These are phyloP conservation scores for Eupithecia pulchellata DNA, from an alignment of 2,888 invertebrate genomes.

Conservation along the genomic window DNA sequence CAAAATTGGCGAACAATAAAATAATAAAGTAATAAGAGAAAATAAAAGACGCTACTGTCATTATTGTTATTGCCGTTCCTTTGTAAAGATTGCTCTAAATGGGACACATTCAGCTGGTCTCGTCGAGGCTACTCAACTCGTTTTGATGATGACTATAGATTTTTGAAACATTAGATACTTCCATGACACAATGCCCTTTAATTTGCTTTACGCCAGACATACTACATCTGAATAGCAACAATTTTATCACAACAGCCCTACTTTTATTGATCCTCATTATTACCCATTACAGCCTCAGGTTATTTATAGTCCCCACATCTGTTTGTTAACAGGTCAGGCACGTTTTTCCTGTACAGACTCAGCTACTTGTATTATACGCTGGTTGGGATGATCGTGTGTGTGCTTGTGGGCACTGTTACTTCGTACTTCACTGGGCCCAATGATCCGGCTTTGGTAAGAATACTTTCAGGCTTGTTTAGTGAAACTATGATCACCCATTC, in stretches of 20 bases:
- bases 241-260: background rate
- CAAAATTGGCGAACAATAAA: background rate
- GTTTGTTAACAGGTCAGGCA: constrained; percentile 75
- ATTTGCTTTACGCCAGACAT: background rate
- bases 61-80: background rate
- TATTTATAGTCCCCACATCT: constrained; percentile 38
- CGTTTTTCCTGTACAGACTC: constrained; percentile 88
- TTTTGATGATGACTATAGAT: no score
- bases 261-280: constrained; percentile 7
- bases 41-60: background rate
- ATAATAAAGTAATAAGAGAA: no score
- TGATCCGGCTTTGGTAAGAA: constrained; percentile 81
- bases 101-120: background rate
- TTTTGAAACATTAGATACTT: no score
- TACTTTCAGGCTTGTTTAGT: background rate
- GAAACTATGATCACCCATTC: background rate
- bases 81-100: background rate
- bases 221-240: background rate
- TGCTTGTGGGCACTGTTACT: constrained; percentile 87
- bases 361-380: constrained; percentile 92
- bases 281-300: constrained; percentile 2
- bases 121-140: background rate
- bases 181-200: background rate
- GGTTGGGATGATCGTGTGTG: constrained; percentile 88
- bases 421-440: constrained; percentile 88